phyloP scores from a whole-genome alignment of 2,888 invertebrate species.

The Vandiemenella viatica region DNA sequence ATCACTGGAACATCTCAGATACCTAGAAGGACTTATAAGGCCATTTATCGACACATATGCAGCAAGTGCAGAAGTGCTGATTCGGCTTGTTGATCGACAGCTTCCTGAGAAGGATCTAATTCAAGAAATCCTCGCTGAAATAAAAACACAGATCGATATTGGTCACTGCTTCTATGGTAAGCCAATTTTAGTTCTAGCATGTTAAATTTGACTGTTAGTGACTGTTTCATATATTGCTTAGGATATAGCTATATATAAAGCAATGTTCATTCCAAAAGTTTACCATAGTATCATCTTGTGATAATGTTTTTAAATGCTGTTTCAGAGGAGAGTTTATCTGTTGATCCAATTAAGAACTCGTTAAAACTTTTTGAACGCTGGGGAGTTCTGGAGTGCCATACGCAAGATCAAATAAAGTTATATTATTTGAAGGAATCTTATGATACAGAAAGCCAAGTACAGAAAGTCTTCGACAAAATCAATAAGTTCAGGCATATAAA shows the following conservation, averaged over 20 bases:
- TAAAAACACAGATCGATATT: constrained; percentile 44
- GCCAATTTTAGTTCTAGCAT: too few species aligned
- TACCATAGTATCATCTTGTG: background rate
- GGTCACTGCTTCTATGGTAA: constrained; percentile 46
- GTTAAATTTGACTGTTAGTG: too few species aligned
- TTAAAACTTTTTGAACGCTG: constrained; percentile 66
- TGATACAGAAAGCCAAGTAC: constrained; percentile 16
- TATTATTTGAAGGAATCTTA: constrained; percentile 29
- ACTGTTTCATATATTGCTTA: background rate
- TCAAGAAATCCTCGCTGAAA: constrained; percentile 45
- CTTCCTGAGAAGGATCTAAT: constrained; percentile 52
- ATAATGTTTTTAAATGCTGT: constrained; percentile 20
- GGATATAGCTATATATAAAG: too few species aligned
- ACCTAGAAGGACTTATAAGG: constrained; percentile 42
- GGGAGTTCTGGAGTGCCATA: constrained; percentile 51
- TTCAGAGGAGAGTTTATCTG: constrained; percentile 74
- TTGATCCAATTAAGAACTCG: constrained; percentile 74
- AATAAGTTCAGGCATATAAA: constrained; percentile 12
- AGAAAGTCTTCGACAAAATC: constrained; percentile 12
- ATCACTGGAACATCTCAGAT: constrained; percentile 32
- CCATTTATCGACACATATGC: constrained; percentile 64
- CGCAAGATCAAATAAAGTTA: constrained; percentile 27
- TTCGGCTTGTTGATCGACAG: constrained; percentile 36
- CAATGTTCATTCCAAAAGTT: background rate
- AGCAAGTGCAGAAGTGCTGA: constrained; percentile 43